Percentiles rank a stretch among this genome's conserved stretches.
phyloP scores from a whole-genome alignment of 1,140 invertebrate species.

The Chironomus striatipennis region DNA sequence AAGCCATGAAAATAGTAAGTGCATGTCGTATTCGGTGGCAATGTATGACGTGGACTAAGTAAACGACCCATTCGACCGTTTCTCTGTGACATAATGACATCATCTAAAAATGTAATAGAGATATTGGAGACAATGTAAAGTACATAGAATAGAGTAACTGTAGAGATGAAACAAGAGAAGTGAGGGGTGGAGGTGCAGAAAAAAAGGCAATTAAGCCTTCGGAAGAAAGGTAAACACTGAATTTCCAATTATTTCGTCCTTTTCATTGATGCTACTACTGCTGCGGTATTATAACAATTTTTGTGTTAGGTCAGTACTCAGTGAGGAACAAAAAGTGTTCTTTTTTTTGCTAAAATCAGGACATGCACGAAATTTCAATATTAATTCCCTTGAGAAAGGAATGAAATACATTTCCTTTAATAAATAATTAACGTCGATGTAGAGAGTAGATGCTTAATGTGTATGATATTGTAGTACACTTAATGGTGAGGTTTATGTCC shows the following conservation, averaged over 20 bases:
- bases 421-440: neutral
- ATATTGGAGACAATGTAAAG: conserved; percentile 11
- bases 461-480: no score
- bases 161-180: neutral
- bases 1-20: conserved; percentile 73
- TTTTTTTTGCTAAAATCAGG: neutral
- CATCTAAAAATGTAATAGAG: conserved; percentile 36
- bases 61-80: conserved; percentile 52
- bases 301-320: neutral
- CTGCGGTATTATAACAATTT: neutral
- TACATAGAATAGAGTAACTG: neutral
- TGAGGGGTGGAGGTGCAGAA: neutral
- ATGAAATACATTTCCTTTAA: neutral
- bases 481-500: no score
- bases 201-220: conserved; percentile 16
- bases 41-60: conserved; percentile 68
- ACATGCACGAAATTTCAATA: neutral
- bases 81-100: conserved; percentile 44
- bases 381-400: neutral
- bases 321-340: no score
- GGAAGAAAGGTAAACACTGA: neutral
- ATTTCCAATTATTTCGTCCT: neutral
- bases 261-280: neutral
- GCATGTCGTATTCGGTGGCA: conserved; percentile 77
- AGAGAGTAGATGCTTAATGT: neutral